Evolutionary conservation across 1,140 invertebrate species (phyloP).

Genomic region (Paraescarpia echinospica): DNA sequence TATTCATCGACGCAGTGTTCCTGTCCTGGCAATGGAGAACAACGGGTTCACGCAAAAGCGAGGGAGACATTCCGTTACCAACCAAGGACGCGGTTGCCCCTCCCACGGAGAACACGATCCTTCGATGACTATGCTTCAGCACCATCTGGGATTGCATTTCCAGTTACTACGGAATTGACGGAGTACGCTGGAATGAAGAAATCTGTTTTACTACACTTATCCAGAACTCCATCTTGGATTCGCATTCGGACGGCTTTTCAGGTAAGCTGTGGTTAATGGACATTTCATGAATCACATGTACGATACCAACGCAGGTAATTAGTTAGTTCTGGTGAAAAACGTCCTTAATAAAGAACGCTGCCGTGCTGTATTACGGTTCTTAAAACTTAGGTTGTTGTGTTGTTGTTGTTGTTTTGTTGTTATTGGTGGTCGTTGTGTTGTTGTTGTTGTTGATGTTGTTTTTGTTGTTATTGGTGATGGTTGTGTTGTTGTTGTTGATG

Average conservation of each 20-base stretch:
- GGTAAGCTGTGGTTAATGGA: slow-evolving; percentile 9
- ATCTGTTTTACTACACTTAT: slow-evolving; percentile 30
- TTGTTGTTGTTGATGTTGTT: too few species aligned
- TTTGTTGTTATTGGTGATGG: too few species aligned
- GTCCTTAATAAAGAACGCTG: too few species aligned
- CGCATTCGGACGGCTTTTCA: slow-evolving; percentile 16
- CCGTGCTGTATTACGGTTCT: too few species aligned
- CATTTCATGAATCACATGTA: too few species aligned
- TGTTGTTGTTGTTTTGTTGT: too few species aligned
- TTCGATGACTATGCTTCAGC: not conserved
- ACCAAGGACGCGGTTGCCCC: not conserved
- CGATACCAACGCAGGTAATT: too few species aligned
- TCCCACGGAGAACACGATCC: not conserved
- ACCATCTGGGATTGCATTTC: not conserved
- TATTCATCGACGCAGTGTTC: not conserved
- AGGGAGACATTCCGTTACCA: not conserved
- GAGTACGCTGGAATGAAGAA: slow-evolving; percentile 32
- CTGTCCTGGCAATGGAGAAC: not conserved
- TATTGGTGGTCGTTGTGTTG: too few species aligned
- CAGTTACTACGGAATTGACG: not conserved
- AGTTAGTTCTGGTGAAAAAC: not conserved
- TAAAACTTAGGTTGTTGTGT: too few species aligned
- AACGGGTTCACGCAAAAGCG: not conserved
- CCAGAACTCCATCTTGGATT: slow-evolving; percentile 28
- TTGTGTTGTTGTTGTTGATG: too few species aligned